phyloP scores from a whole-genome alignment of 2,113 vertebrate genomes.

The Tupaia tana region DNA sequence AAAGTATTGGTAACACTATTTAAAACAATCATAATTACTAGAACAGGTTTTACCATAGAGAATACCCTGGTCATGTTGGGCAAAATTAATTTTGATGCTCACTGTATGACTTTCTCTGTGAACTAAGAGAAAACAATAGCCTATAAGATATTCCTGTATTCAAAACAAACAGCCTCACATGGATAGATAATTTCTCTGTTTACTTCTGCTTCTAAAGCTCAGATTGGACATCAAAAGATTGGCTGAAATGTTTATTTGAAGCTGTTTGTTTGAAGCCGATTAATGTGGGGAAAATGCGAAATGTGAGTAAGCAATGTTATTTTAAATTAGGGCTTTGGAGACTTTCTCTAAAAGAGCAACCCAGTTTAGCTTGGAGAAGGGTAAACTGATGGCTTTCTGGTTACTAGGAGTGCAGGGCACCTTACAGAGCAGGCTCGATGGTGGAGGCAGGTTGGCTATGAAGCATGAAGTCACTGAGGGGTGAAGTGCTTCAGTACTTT shows the following conservation, averaged over 20 bases:
- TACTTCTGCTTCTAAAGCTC: conserved; percentile 61
- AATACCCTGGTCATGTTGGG: background rate
- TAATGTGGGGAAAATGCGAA: background rate
- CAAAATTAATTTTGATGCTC: conserved; percentile 57
- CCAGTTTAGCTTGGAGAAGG: background rate
- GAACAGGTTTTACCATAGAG: background rate
- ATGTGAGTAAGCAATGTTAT: conserved; percentile 65
- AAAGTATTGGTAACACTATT: background rate
- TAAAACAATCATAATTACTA: background rate
- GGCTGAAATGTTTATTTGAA: conserved; percentile 63
- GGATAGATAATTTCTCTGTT: conserved; percentile 62
- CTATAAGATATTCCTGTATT: conserved; percentile 48
- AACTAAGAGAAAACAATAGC: background rate
- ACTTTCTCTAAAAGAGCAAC: background rate
- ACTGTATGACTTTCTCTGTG: background rate
- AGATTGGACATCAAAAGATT: conserved; percentile 76
- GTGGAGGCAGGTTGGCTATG: background rate
- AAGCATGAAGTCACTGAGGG: background rate
- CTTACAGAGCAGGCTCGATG: background rate
- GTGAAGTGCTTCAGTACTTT: background rate
- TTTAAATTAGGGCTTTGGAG: conserved; percentile 54
- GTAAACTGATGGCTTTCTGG: background rate
- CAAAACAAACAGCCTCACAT: background rate
- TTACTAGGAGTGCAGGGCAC: background rate
- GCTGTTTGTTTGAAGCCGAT: conserved; percentile 77